Conservation (phyloP, 2,113 vertebrate genomes). For the Mormoops blainvillei region DNA sequence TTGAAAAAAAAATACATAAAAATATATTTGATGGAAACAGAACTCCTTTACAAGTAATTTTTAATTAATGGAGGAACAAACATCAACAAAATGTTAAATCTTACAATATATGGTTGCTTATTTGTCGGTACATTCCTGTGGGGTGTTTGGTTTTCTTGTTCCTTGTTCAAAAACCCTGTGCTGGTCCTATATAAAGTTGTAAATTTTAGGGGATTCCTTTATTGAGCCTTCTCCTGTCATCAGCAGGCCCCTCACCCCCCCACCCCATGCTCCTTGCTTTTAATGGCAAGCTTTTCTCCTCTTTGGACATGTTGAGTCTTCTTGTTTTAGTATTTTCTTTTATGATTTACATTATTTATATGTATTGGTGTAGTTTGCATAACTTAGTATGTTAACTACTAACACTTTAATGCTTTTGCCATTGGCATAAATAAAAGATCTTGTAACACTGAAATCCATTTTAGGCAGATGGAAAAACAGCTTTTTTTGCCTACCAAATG, state of each 20-base stretch:
- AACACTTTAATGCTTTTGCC: not conserved
- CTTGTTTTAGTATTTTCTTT: slow-evolving; percentile 12
- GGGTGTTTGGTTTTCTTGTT: not conserved
- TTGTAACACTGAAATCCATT: slow-evolving; percentile 1
- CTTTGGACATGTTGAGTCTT: not conserved
- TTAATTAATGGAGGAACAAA: not conserved
- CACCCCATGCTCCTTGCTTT: not conserved
- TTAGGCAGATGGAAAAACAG: not conserved
- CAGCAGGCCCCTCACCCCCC: not conserved
- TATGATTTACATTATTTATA: not conserved
- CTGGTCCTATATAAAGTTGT: not conserved
- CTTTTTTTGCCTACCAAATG: not conserved
- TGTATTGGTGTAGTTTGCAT: slow-evolving; percentile 13
- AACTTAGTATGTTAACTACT: not conserved
- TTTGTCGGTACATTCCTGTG: not conserved
- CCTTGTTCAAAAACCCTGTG: not conserved
- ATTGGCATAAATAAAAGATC: not conserved
- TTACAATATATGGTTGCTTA: not conserved
- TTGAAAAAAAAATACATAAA: not conserved
- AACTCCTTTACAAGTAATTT: not conserved
- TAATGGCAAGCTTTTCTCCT: not conserved
- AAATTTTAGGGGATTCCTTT: not conserved
- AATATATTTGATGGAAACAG: not conserved
- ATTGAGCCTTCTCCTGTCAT: not conserved
- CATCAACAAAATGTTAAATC: not conserved